Percentiles rank a stretch among this genome's conserved stretches.
Evolutionary conservation across 2,113 vertebrate species (phyloP).

Genomic region (Prietella phreatophila): DNA sequence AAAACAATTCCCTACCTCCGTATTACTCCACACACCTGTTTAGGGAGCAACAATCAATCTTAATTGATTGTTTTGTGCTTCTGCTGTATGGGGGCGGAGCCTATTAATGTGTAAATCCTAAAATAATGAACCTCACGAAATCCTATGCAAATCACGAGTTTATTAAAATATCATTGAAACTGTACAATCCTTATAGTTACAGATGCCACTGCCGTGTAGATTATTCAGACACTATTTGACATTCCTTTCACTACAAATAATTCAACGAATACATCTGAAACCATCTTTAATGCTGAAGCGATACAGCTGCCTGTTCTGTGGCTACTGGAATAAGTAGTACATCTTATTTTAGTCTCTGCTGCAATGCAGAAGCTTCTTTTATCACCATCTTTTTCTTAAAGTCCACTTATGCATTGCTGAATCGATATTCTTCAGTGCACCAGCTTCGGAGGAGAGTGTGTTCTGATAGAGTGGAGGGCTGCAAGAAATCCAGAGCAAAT

Average conservation of each 20-base stretch:
- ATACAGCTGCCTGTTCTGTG: conserved; percentile 24
- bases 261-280: conserved; percentile 6
- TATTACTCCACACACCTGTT: too few species aligned
- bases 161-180: not conserved
- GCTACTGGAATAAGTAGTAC: conserved; percentile 40
- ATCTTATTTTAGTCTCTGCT: conserved; percentile 12
- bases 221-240: not conserved
- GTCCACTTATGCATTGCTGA: conserved; percentile 30
- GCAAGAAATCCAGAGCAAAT: conserved; percentile 47
- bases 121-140: not conserved
- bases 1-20: not conserved
- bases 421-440: conserved; percentile 43
- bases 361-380: conserved; percentile 30
- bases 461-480: conserved; percentile 45
- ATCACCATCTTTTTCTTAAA: conserved; percentile 31
- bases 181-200: not conserved
- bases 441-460: conserved; percentile 29
- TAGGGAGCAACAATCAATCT: too few species aligned
- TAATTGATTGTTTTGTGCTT: too few species aligned
- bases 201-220: not conserved
- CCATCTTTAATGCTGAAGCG: not conserved
- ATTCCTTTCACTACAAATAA: not conserved
- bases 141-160: not conserved
- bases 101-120: not conserved
- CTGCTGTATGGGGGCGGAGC: not conserved